A percentile compares a stretch with the other conserved stretches of the same genome.
Evolutionary conservation across 2,797 vertebrate genomes (phyloP).

Genomic region (Delichon dasypus): DNA sequence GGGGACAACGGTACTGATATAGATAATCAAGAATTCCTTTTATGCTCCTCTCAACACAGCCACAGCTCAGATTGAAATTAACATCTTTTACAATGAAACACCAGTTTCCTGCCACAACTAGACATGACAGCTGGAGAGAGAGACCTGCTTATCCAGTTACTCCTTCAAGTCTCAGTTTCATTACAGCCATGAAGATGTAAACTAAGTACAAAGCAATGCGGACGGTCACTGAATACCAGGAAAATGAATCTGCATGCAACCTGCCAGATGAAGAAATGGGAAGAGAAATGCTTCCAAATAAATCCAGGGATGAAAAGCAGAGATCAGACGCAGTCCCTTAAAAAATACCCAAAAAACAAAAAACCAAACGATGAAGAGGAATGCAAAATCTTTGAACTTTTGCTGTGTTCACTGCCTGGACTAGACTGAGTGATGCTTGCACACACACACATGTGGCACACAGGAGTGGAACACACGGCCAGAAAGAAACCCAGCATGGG

Average conservation of each 20-base stretch:
- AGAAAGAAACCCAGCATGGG: background rate
- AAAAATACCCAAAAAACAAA: background rate
- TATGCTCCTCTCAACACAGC: slow-evolving; percentile 65
- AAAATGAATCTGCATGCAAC: background rate
- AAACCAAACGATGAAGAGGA: background rate
- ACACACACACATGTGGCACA: rapidly evolving
- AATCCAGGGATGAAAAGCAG: slow-evolving; percentile 51
- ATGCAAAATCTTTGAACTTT: slow-evolving; percentile 30
- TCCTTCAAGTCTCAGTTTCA: slow-evolving; percentile 57
- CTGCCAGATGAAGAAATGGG: background rate
- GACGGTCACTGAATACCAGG: slow-evolving; percentile 27
- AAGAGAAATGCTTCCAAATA: slow-evolving; percentile 32
- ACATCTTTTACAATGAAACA: slow-evolving; percentile 79
- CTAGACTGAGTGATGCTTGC: background rate
- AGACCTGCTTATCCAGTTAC: slow-evolving; percentile 67
- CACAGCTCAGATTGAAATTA: slow-evolving; percentile 75
- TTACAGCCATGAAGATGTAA: slow-evolving; percentile 54
- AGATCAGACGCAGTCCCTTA: slow-evolving; percentile 21
- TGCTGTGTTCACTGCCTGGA: background rate
- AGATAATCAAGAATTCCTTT: slow-evolving; percentile 81
- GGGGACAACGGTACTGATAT: slow-evolving; percentile 69
- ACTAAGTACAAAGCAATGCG: slow-evolving; percentile 15
- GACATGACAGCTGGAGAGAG: slow-evolving; percentile 72
- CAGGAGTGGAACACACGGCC: background rate
- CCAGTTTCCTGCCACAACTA: slow-evolving; percentile 73